Percentiles rank a stretch among this genome's conserved stretches.
Conservation (phyloP, 2,113 vertebrate species). For the Percina caprodes region DNA sequence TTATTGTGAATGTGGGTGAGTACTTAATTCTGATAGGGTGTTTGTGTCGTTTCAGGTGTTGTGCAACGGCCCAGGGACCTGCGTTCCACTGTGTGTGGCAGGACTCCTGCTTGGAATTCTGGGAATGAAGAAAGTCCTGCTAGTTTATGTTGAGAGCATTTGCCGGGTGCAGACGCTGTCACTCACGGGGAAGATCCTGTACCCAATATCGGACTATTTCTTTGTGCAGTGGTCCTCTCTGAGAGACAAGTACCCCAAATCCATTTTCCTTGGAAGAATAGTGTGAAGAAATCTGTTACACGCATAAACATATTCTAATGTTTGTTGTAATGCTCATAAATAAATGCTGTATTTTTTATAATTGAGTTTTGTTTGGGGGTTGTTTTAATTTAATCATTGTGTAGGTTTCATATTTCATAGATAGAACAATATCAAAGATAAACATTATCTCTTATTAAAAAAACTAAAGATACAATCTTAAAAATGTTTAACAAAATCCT, state of each 20-base stretch:
- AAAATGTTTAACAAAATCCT: not conserved
- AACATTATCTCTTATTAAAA: not conserved
- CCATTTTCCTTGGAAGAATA: constrained; percentile 92
- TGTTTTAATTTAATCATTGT: not conserved
- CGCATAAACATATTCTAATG: not conserved
- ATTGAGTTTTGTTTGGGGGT: not conserved
- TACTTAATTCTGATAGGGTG: no score
- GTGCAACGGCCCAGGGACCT: constrained; percentile 97
- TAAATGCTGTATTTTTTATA: constrained; percentile 15
- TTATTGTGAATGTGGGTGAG: no score
- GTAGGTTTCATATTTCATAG: not conserved
- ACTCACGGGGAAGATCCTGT: constrained; percentile 92
- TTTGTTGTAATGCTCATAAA: not conserved
- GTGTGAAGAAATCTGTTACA: constrained; percentile 76
- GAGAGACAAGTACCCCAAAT: constrained; percentile 90
- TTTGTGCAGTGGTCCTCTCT: constrained; percentile 94
- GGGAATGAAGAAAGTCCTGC: constrained; percentile 90
- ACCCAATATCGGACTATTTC: constrained; percentile 91
- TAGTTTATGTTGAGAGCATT: constrained; percentile 95
- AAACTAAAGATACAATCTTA: not conserved
- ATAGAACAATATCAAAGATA: no score
- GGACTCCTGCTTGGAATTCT: constrained; percentile 90
- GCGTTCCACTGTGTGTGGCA: constrained; percentile 90
- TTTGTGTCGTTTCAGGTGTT: constrained; percentile 87
- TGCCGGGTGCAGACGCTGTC: constrained; percentile 94